Base-by-base conservation (phyloP, 2,888 invertebrate genomes). In the Cephus runcator region DNA sequence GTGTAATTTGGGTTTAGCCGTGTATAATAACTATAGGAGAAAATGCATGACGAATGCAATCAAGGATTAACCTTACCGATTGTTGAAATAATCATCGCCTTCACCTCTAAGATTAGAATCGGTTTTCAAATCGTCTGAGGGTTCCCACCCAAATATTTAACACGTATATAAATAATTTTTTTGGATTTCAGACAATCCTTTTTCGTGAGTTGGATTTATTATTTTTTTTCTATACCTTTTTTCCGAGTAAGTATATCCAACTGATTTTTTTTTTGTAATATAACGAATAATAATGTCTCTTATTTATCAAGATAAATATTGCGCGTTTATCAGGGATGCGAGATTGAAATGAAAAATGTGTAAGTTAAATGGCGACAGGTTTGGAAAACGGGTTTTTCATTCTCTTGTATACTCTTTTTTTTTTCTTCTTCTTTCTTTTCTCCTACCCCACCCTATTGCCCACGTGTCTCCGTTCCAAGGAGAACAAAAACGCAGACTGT, bases 391-490 rank as follows among this genome's bases (percentile, higher is more conserved):
- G 56, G 56, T 56, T 56, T 56, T 56, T 56, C 56, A 56, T 56
- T 56, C 56, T 56, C 23, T 23, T 56, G 9, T 56, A 56, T 56
- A 56, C 23, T 56, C 23, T 23, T 56, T 56, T 23, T 9, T 40
- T 56, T 40, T 56, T 40, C n/a, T 23, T 6, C 0, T 15, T 23
- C 23, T 15, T 40, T 40, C 40, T 56, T 56, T 56, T 56, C 56
- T 56, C 9, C 23, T 56, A 56, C 56, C 23, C 56, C 56, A 56
- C 56, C 56, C 56, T 56, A 4, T 56, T 56, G 56, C 56, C 56
- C 56, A 75, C 81, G 75, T 76, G 80, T 82, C 81, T 79, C 77
- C 79, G 76, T 82, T 81, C 83, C 77, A 35, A 68, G 80, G 56
- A 56, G 56, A 56, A 56, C 56, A 56, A 56, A 56, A 56, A 56